These are phyloP conservation scores for Drosophila varians DNA, from an alignment of 1,140 invertebrate species.

Conservation along the genomic window DNA sequence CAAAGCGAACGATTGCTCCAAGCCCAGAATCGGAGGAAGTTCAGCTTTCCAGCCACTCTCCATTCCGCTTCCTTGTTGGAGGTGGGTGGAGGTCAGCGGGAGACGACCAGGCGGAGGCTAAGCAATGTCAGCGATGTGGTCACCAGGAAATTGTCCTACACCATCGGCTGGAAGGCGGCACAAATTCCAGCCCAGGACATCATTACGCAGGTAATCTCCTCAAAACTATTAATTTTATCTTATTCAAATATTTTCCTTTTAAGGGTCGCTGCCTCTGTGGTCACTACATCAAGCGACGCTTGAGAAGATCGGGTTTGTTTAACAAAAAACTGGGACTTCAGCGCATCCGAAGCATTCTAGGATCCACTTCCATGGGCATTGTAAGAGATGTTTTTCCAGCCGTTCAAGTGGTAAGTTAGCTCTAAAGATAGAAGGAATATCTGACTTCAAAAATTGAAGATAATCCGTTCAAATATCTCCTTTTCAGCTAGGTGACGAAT, in stretches of 20 bases:
- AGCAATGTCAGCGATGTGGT: constrained; percentile 90
- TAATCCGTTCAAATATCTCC: too few species aligned
- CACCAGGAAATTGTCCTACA: constrained; percentile 88
- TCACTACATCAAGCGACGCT: constrained; percentile 87
- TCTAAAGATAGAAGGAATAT: too few species aligned
- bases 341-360: constrained; percentile 86
- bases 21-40: constrained; percentile 84
- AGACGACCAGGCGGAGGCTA: constrained; percentile 85
- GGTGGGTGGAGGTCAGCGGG: constrained; percentile 57
- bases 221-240: neutral
- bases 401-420: constrained; percentile 67
- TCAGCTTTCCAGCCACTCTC: constrained; percentile 85
- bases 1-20: constrained; percentile 65
- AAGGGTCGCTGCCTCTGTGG: constrained; percentile 86
- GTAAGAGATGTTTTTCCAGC: constrained; percentile 87
- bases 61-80: constrained; percentile 82
- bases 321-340: constrained; percentile 89
- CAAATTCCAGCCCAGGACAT: constrained; percentile 85
- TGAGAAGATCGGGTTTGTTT: constrained; percentile 87
- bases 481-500: constrained; percentile 85
- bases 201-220: constrained; percentile 83
- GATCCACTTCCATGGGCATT: constrained; percentile 84
- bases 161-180: constrained; percentile 87
- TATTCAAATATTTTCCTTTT: neutral
- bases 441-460: too few species aligned